Evolutionary conservation across 2,113 vertebrate genomes (phyloP), one percentile per base, ranked within the genome.

Genomic region (Balaenoptera acutorostrata): DNA sequence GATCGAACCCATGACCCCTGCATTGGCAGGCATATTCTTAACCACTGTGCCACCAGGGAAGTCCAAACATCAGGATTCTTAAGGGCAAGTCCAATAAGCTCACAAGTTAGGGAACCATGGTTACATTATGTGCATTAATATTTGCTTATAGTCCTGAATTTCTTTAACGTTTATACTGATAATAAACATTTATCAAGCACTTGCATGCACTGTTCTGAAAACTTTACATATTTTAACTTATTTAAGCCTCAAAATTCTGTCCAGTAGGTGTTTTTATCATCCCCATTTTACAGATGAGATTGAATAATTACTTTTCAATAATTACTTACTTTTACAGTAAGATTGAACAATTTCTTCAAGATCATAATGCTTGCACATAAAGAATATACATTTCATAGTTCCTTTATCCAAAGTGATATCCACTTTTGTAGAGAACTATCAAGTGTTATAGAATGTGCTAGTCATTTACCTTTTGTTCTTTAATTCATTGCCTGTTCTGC

Each of bases 361-460:
- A 5, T 20, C 68, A 6, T 49, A 2, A 46, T 15, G 33, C 21
- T 41, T 55, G 12, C 2, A 2, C 25, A 0, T 49, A 36, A 6
- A 52, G 44, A 75, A 72, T 52, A 23, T 71, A n/a, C 10, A 8
- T 63, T 2, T 33, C 49, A 33, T 29, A 36, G 72, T 69, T 74
- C 27, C 49, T 84, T 11, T n/a, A 69, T 39, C 57, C 17, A 68
- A 71, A 69, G 17, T 10, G 6, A 25, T 63, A 18, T 44, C 39
- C 29, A 18, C 18, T 49, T 72, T 66, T 71, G 36, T 10, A 6
- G 52, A 87, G 17, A 52, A 83, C 41, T n/a, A 20, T 15, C 17
- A 69, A 64, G 31, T 33, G n/a, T 41, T 41, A 21, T 15, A n/a
- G 59, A 61, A 74, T 23, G 8, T 33, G 46, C 15, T 21, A 13